Evolutionary conservation across 2,113 vertebrate genomes (phyloP).

Genomic region (Pangasianodon hypophthalmus): DNA sequence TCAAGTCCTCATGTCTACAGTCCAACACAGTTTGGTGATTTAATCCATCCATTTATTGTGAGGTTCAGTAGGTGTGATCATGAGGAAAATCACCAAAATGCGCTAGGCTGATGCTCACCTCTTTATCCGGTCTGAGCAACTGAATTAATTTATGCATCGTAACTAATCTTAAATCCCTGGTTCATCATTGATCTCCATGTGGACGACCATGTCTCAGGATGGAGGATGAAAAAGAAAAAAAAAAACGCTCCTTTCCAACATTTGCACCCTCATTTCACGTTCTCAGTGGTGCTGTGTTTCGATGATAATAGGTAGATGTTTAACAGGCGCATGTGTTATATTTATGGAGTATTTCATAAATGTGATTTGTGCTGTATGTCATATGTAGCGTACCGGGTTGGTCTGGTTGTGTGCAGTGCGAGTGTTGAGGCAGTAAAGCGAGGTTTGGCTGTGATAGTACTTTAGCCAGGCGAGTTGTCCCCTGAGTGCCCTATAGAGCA

Average conservation of each 20-base stretch:
- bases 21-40: background rate
- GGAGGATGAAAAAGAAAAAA: background rate
- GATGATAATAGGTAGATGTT: constrained; percentile 37
- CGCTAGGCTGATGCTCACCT: background rate
- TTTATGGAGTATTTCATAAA: constrained; percentile 31
- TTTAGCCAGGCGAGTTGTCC: constrained; percentile 66
- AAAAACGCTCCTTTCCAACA: background rate
- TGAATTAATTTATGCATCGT: constrained; percentile 26
- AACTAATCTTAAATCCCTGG: constrained; percentile 23
- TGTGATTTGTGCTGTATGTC: constrained; percentile 38
- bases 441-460: constrained; percentile 68
- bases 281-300: constrained; percentile 33
- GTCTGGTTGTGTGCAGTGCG: constrained; percentile 22
- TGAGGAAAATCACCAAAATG: background rate
- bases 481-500: constrained; percentile 65
- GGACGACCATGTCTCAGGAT: constrained; percentile 1
- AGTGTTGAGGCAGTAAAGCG: constrained; percentile 57
- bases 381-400: constrained; percentile 41
- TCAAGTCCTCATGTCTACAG: background rate
- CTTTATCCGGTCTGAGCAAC: constrained; percentile 9
- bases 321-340: constrained; percentile 19
- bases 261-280: background rate
- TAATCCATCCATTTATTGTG: background rate
- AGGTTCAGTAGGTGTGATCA: background rate
- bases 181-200: constrained; percentile 8